A percentile compares a stretch with the other conserved stretches of the same genome.
phyloP scores from a whole-genome alignment of 2,888 invertebrate genomes.

The Gandaritis pyraliata region DNA sequence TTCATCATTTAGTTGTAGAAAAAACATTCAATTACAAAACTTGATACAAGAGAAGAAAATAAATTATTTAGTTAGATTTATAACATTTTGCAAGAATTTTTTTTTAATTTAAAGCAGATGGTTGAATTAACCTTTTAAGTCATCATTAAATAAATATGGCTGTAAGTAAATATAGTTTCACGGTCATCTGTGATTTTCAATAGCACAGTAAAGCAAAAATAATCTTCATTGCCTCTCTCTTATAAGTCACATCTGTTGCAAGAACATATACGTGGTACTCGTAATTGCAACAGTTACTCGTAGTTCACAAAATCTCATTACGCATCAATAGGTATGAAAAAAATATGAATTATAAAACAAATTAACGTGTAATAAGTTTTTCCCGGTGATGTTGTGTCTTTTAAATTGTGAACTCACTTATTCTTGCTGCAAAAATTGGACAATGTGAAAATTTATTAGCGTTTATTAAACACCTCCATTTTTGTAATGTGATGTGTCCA shows the following conservation, averaged over 20 bases:
- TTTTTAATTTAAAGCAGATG: neutral
- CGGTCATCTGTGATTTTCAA: conserved; percentile 12
- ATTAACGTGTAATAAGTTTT: too few species aligned
- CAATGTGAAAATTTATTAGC: too few species aligned
- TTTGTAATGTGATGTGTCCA: too few species aligned
- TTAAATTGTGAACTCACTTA: too few species aligned
- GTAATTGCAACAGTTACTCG: conserved; percentile 9
- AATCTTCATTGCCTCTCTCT: conserved; percentile 15
- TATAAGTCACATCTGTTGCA: conserved; percentile 15
- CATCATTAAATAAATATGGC: neutral
- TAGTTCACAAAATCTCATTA: conserved; percentile 15
- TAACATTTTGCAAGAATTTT: neutral
- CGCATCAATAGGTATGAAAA: conserved; percentile 3
- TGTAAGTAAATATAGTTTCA: conserved; percentile 3
- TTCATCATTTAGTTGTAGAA: too few species aligned
- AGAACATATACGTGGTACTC: conserved; percentile 1
- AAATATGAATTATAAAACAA: neutral
- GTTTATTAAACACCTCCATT: too few species aligned
- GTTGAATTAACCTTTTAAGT: neutral
- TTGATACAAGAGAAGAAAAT: too few species aligned
- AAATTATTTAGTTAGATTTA: too few species aligned
- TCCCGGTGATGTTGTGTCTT: too few species aligned
- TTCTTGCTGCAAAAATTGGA: too few species aligned
- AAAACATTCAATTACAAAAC: too few species aligned
- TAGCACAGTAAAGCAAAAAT: conserved; percentile 7